Evolutionary conservation across 2,888 invertebrate species (phyloP), one percentile per base, ranked within the genome.

Genomic region (Agrochola macilenta): DNA sequence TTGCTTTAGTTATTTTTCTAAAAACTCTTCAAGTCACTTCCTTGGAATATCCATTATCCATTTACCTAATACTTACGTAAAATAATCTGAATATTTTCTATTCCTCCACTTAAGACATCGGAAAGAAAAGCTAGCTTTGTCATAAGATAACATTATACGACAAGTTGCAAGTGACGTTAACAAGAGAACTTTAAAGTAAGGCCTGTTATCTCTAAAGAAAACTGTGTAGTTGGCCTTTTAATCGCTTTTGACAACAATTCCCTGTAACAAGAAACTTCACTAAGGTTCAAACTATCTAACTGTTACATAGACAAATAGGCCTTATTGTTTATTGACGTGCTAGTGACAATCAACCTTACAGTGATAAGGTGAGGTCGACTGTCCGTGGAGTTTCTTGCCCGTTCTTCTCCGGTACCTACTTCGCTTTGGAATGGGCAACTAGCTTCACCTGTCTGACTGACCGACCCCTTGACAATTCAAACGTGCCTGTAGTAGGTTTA

Each of bases 151-250:
- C 35, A 17, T 43, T 52, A 2, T 26, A 39, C 4, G 9, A 23
- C 43, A 54, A 68, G 52, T 76, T 68, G 23, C 30, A 61, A 68
- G 66, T 61, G 46, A 54, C 35, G 4, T 23, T 54, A 49, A 61
- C 43, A 43, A 65, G 65, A 52, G 5, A 66, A 60, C 30, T 75
- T 52, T 52, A 23, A 39, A 74, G 46, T 17, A 20, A 54, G 12
- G 30, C 39, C 23, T 17, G 23, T 54, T 20, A 35, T 69, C 35
- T 74, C 46, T 52, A 43, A 43, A 23, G 12, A 2, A 60, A 66
- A 46, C 26, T 66, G 9, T n/a, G 46, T 23, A 52, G 23, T 23
- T 2, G 23, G 20, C 8, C 23, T 52, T 2, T 23, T 23, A 52
- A 52, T 52, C 54, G 0, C 54, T 54, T 54, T 54, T 9, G 23